A percentile compares a stretch with the other conserved stretches of the same genome.
phyloP scores from a whole-genome alignment of 2,888 invertebrate genomes.

The Blastobasis adustella region DNA sequence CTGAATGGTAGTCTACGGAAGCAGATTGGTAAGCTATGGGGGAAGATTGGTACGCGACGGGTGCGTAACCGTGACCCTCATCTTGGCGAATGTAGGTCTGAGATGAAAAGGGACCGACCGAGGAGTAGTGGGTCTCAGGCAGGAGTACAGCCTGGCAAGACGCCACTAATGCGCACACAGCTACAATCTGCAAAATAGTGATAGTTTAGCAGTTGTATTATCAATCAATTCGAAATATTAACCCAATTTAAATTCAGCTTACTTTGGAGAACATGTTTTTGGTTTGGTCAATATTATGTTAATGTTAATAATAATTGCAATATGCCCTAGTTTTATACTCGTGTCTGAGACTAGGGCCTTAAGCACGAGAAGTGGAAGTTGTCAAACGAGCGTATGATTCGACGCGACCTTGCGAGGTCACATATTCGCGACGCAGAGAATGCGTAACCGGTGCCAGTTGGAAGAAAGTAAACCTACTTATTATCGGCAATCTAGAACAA shows the following conservation, averaged over 20 bases:
- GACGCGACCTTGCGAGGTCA: conserved; percentile 19
- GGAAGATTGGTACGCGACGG: conserved; percentile 37
- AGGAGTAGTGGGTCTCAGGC: conserved; percentile 43
- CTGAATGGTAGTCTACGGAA: conserved; percentile 28
- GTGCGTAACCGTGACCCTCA: conserved; percentile 33
- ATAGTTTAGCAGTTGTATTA: not conserved
- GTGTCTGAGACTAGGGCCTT: conserved; percentile 17
- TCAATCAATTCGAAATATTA: not conserved
- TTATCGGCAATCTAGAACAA: too few relatives aligned
- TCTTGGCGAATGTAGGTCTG: conserved; percentile 47
- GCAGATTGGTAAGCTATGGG: conserved; percentile 29
- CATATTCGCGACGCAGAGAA: not conserved
- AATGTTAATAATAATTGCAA: conserved; percentile 27
- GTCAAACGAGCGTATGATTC: conserved; percentile 17
- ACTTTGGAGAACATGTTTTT: conserved; percentile 44
- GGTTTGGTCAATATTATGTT: conserved; percentile 20
- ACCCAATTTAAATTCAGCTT: conserved; percentile 16
- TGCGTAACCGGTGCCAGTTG: too few relatives aligned
- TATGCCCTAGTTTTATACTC: conserved; percentile 35
- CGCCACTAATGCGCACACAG: conserved; percentile 30
- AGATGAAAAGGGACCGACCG: conserved; percentile 42
- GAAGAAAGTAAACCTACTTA: too few relatives aligned
- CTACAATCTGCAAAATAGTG: conserved; percentile 19
- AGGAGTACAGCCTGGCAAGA: conserved; percentile 31
- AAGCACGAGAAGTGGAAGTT: conserved; percentile 33